Percentiles rank a stretch among this genome's conserved stretches.
Evolutionary conservation across 2,113 vertebrate species (phyloP).

Genomic region (Salminus brasiliensis): DNA sequence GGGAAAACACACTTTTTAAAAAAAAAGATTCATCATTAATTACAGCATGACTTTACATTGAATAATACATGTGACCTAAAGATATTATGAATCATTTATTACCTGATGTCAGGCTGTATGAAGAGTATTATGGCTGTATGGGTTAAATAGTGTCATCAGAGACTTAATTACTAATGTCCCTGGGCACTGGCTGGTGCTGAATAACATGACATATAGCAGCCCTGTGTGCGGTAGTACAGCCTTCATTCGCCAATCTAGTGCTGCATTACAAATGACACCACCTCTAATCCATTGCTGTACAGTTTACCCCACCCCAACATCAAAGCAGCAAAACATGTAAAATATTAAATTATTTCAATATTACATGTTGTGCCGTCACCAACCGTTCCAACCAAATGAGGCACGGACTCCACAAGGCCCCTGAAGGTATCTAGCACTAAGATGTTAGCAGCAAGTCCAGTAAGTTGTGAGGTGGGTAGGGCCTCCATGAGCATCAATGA

Average conservation of each 20-base stretch:
- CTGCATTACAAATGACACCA: background rate
- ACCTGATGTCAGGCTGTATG: background rate
- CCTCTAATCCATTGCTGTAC: too few species aligned
- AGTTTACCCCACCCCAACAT: too few species aligned
- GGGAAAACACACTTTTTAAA: background rate
- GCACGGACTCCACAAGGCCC: too few species aligned
- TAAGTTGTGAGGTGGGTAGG: too few species aligned
- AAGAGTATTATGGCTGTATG: background rate
- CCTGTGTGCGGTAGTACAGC: background rate
- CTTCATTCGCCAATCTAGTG: background rate
- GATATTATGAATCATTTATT: background rate
- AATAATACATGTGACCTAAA: conserved; percentile 1
- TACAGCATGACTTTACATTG: background rate
- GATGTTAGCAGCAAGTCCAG: too few species aligned
- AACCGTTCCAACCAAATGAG: too few species aligned
- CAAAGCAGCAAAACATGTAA: too few species aligned
- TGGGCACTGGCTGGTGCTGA: background rate
- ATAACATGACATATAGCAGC: background rate
- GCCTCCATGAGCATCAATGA: too few species aligned
- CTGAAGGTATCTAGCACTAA: too few species aligned
- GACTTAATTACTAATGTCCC: background rate
- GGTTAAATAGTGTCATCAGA: background rate
- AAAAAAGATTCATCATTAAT: background rate
- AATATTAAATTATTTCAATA: too few species aligned
- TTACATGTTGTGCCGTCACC: too few species aligned